phyloP scores from a whole-genome alignment of 1,140 invertebrate species.

The Drosophila prosaltans region DNA sequence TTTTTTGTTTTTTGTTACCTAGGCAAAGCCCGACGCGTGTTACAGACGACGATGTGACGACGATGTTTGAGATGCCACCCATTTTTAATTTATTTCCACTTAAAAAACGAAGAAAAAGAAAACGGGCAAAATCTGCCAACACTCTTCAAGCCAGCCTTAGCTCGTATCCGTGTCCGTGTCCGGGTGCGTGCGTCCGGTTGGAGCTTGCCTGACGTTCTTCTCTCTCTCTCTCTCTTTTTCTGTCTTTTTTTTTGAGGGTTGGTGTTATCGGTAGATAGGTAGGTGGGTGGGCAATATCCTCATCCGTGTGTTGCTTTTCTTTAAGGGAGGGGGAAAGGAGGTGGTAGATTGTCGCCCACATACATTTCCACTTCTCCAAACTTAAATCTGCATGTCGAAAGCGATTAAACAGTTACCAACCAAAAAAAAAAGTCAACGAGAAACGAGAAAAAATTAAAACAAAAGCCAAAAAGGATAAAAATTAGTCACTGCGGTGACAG shows the following conservation, averaged over 20 bases:
- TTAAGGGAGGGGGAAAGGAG: not conserved
- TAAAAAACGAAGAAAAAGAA: conserved; percentile 65
- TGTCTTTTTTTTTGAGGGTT: conserved; percentile 17
- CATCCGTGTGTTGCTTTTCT: conserved; percentile 41
- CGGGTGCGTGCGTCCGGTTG: conserved; percentile 72
- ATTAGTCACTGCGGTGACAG: conserved; percentile 80
- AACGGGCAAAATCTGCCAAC: conserved; percentile 20
- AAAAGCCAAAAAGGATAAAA: conserved; percentile 70
- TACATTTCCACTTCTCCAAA: conserved; percentile 42
- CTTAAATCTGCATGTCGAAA: conserved; percentile 82
- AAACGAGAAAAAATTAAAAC: conserved; percentile 14
- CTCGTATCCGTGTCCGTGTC: conserved; percentile 63
- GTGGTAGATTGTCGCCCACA: conserved; percentile 15
- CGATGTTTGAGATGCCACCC: conserved; percentile 60
- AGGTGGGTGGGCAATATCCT: conserved; percentile 42
- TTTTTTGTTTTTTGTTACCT: conserved; percentile 10
- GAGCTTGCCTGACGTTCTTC: conserved; percentile 46
- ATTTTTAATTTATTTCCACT: conserved; percentile 83
- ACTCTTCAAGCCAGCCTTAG: conserved; percentile 51
- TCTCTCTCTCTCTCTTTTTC: not conserved
- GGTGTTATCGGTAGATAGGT: conserved; percentile 51
- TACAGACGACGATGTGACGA: conserved; percentile 57
- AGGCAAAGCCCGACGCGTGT: conserved; percentile 59
- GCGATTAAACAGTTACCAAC: conserved; percentile 75
- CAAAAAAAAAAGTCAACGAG: conserved; percentile 63